A percentile compares a stretch with the other conserved stretches of the same genome.
Evolutionary conservation across 2,888 invertebrate genomes (phyloP).

Genomic region (Caenorhabditis panamensis): DNA sequence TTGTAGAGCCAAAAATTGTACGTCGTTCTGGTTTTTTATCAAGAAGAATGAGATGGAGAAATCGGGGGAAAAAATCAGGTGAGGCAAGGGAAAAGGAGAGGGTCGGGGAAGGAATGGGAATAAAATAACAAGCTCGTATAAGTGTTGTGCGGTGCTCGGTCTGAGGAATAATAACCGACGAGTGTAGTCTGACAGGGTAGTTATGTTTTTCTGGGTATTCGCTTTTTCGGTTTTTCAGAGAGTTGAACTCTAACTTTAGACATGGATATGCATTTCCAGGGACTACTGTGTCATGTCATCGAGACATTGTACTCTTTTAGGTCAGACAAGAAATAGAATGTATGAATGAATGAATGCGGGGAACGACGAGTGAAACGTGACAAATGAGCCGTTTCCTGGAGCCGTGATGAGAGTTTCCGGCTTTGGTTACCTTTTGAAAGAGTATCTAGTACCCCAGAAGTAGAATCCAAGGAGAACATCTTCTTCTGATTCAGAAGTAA

Average conservation of each 20-base stretch:
- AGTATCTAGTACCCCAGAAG: neutral
- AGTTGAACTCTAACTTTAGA: no score
- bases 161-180: neutral
- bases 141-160: neutral
- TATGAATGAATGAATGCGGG: no score
- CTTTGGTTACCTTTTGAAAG: constrained; percentile 2
- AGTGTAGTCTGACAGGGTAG: no score
- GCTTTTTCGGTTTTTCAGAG: no score
- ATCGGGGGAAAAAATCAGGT: neutral
- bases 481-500: no score
- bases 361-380: constrained; percentile 4
- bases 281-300: no score
- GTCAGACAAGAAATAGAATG: no score
- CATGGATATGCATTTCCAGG: no score
- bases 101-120: neutral
- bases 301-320: no score
- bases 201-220: no score
- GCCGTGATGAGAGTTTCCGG: neutral
- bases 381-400: constrained; percentile 15
- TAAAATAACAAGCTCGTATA: constrained; percentile 5
- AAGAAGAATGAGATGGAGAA: constrained; percentile 5
- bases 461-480: no score
- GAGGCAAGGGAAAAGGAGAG: neutral
- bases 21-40: neutral
- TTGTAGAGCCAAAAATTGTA: constrained; percentile 4